Percentiles rank a stretch among this genome's conserved stretches.
These are phyloP conservation scores for Aethes cnicana DNA, from an alignment of 2,888 invertebrate species.

Conservation along the genomic window DNA sequence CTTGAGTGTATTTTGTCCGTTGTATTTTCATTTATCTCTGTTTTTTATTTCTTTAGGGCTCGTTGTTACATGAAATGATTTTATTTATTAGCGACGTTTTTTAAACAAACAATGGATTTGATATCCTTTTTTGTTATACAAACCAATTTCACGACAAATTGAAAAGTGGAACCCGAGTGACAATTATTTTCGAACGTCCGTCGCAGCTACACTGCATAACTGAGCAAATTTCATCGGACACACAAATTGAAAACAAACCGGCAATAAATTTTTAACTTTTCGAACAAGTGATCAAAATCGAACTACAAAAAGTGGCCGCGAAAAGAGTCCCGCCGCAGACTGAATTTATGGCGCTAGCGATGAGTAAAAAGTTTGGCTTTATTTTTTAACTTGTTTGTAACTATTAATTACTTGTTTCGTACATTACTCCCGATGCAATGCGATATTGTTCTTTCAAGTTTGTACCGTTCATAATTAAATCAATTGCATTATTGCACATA, in stretches of 20 bases:
- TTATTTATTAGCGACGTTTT: neutral
- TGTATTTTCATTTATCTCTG: constrained; percentile 36
- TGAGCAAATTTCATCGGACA: constrained; percentile 52
- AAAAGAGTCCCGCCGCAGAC: constrained; percentile 69
- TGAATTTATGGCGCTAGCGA: constrained; percentile 61
- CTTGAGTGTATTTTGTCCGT: constrained; percentile 58
- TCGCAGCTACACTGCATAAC: constrained; percentile 37
- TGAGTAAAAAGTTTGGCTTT: constrained; percentile 28
- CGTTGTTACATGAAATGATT: constrained; percentile 12
- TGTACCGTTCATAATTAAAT: too few relatives aligned
- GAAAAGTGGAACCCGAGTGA: constrained; percentile 44
- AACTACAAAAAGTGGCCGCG: constrained; percentile 70
- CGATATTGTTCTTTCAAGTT: neutral
- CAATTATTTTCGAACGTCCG: constrained; percentile 52
- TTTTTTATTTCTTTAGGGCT: neutral
- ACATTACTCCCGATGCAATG: neutral
- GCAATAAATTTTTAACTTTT: constrained; percentile 76
- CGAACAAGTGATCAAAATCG: constrained; percentile 74
- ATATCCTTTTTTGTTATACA: constrained; percentile 6
- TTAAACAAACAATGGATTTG: constrained; percentile 10
- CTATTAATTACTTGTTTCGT: constrained; percentile 21
- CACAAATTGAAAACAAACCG: constrained; percentile 67
- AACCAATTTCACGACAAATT: constrained; percentile 24
- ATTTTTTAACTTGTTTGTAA: constrained; percentile 29
- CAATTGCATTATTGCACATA: too few relatives aligned